These are phyloP conservation scores for Tanypteryx hageni DNA, from an alignment of 2,888 invertebrate genomes.

Conservation along the genomic window DNA sequence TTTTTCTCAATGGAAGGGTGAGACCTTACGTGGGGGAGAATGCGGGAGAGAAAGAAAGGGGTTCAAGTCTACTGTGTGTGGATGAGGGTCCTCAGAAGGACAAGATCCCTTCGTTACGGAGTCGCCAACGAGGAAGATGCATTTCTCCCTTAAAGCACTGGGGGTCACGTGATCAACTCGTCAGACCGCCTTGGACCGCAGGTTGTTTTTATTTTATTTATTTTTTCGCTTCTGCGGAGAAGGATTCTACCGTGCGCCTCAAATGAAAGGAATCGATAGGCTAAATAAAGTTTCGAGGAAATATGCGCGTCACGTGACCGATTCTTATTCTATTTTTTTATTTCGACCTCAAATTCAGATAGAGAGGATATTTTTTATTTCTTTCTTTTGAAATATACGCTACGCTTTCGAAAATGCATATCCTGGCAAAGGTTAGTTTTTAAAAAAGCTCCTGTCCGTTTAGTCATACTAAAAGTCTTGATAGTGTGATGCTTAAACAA, in stretches of 20 bases:
- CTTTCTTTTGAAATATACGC: too few relatives aligned
- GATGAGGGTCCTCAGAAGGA: background rate
- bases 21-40: background rate
- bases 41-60: background rate
- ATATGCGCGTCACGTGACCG: background rate
- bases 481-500: too few relatives aligned
- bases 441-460: too few relatives aligned
- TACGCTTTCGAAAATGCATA: too few relatives aligned
- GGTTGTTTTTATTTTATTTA: background rate
- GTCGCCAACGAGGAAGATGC: background rate
- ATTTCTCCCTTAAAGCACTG: too few relatives aligned
- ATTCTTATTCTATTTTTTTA: too few relatives aligned
- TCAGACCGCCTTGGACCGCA: slow-evolving; percentile 23
- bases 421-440: too few relatives aligned
- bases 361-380: too few relatives aligned
- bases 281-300: background rate
- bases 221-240: background rate
- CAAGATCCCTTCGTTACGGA: slow-evolving; percentile 23
- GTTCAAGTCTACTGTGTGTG: background rate
- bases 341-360: too few relatives aligned
- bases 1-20: background rate
- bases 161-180: background rate
- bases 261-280: background rate
- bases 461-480: too few relatives aligned
- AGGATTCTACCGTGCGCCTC: background rate